Conservation (phyloP, 2,888 invertebrate genomes). For the Parasteatoda lunata region DNA sequence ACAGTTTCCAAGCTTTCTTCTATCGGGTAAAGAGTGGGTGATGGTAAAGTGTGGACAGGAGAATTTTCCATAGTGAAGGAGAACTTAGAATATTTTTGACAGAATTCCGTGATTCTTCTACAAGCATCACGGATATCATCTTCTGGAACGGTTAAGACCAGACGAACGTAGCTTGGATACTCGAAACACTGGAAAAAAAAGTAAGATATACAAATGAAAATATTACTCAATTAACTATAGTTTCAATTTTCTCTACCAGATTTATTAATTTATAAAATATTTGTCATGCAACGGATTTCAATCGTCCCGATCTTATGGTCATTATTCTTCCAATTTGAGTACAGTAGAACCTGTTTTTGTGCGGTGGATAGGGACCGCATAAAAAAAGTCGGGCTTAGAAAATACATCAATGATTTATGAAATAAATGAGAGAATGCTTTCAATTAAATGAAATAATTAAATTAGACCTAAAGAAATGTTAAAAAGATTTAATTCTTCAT, state of each 20-base stretch:
- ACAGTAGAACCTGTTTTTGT: too few relatives aligned
- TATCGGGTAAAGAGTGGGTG: neutral
- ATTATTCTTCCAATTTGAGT: too few relatives aligned
- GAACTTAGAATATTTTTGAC: slow-evolving; percentile 74
- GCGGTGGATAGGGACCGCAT: too few relatives aligned
- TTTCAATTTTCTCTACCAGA: neutral
- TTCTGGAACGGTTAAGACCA: slow-evolving; percentile 92
- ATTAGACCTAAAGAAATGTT: too few relatives aligned
- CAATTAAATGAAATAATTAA: too few relatives aligned
- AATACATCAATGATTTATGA: too few relatives aligned
- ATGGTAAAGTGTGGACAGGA: neutral
- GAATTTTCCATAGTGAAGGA: slow-evolving; percentile 23
- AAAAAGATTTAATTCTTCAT: too few relatives aligned
- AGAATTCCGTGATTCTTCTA: slow-evolving; percentile 87
- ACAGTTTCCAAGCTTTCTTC: slow-evolving; percentile 10
- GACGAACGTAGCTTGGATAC: slow-evolving; percentile 90
- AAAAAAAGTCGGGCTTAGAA: too few relatives aligned
- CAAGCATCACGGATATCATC: slow-evolving; percentile 90
- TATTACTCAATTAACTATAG: neutral
- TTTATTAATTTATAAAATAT: neutral
- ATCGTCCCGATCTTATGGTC: too few relatives aligned
- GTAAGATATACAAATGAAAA: neutral
- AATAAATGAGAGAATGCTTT: too few relatives aligned
- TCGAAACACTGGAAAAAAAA: slow-evolving; percentile 85
- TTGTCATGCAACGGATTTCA: neutral